Evolutionary conservation across 1,140 invertebrate species (phyloP).

Genomic region (Drosophila murphyi): DNA sequence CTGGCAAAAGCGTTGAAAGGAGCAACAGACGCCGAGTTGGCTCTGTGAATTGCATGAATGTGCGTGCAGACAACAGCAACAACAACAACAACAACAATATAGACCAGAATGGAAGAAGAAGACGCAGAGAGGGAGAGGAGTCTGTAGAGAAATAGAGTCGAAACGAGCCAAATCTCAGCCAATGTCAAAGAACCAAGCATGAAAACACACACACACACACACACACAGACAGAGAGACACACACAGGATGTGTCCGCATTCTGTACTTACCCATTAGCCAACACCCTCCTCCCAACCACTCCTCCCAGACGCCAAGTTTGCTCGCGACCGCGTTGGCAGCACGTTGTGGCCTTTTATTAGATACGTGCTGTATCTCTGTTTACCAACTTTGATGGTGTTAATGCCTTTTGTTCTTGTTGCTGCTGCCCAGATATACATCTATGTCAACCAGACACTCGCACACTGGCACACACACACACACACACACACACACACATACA

Average conservation of each 20-base stretch:
- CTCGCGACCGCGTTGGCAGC: slow-evolving; percentile 64
- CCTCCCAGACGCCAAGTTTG: not conserved
- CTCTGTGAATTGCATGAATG: slow-evolving; percentile 16
- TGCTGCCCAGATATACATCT: slow-evolving; percentile 62
- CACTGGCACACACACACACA: slow-evolving; percentile 11
- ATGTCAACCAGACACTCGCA: slow-evolving; percentile 36
- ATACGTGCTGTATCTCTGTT: slow-evolving; percentile 82
- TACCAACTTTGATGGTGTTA: slow-evolving; percentile 81
- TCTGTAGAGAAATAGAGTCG: not conserved
- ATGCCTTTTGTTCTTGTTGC: slow-evolving; percentile 68
- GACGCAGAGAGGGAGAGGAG: not conserved
- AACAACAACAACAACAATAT: not conserved
- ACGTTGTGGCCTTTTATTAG: slow-evolving; percentile 82
- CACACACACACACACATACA: slow-evolving; percentile 24
- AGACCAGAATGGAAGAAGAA: slow-evolving; percentile 2
- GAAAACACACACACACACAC: slow-evolving; percentile 11
- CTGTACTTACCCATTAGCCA: slow-evolving; percentile 14
- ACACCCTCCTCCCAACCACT: not conserved
- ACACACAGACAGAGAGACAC: not conserved
- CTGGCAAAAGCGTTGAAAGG: slow-evolving; percentile 79
- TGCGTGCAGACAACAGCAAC: slow-evolving; percentile 24
- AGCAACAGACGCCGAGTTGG: slow-evolving; percentile 33
- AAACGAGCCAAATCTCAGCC: slow-evolving; percentile 64
- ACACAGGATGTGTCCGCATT: slow-evolving; percentile 27
- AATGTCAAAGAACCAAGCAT: slow-evolving; percentile 41